Base-by-base conservation (phyloP, 2,888 invertebrate species). In the Fragum sueziense region DNA sequence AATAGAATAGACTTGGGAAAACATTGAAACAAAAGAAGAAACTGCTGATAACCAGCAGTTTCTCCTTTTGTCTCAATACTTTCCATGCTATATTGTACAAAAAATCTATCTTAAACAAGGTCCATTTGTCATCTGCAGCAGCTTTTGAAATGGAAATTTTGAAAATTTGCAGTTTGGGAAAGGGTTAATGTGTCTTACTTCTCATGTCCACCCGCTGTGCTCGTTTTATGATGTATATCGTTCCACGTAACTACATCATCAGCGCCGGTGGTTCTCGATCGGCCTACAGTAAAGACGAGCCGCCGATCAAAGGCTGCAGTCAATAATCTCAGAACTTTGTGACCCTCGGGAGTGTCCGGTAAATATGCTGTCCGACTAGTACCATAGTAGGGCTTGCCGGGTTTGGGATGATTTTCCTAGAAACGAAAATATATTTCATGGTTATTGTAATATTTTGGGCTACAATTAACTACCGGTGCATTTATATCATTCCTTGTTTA, bases 331-430 rank as follows among this genome's bases (percentile, higher is more conserved):
- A 84, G 74, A 6, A 91, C 85, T 33, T 87, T 73, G 33, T 74
- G 76, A 0, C 91, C 92, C 52, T 90, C 89, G 6, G 54, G 52
- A 22, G 86, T 89, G 80, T 89, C 85, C 0, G 92, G 92, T 34
- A 92, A 79, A 72, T 81, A 91, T 0, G 90, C 92, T 6, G n/a
- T 62, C 51, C 91, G 85, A 7, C 29, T 27, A 7, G 89, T 90
- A 7, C 90, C 91, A n/a, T 68, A 67, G 76, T 89, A 92, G 6
- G 59, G 62, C 33, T 62, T 29, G 0, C 91, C 91, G 14, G 91
- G 91, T 29, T 89, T 82, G 3, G 91, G 90, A 73, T 91, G 91
- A 2, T 87, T 70, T 11, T 54, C 51, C 89, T 89, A 61, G n/a
- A 79, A 67, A 17, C 3, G 3, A 17, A 22, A 57, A 47, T 47